Evolutionary conservation across 2,113 vertebrate genomes (phyloP).

Genomic region (Cyrtonyx montezumae): DNA sequence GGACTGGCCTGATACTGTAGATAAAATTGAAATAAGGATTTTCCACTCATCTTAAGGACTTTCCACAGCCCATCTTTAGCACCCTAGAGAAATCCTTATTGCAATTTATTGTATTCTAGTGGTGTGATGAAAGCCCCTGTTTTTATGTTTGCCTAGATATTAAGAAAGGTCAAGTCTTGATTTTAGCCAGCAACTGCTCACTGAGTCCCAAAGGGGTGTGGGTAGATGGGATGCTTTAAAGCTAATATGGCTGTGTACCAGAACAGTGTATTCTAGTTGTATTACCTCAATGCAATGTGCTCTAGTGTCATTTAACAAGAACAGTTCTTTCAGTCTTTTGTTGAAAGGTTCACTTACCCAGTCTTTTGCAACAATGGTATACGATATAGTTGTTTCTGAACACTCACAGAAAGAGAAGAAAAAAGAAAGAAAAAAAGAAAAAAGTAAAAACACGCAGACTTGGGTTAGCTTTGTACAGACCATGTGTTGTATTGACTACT

Average conservation of each 20-base stretch:
- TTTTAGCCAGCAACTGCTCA: neutral
- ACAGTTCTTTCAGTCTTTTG: neutral
- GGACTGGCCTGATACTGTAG: neutral
- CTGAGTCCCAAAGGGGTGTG: neutral
- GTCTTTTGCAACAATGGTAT: neutral
- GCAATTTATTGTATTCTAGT: neutral
- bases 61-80: neutral
- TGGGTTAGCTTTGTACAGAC: neutral
- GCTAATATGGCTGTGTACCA: neutral
- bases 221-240: neutral
- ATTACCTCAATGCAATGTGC: neutral
- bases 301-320: neutral
- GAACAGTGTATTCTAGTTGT: neutral
- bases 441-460: neutral
- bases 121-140: neutral
- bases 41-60: neutral
- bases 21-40: neutral
- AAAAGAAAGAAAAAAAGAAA: neutral
- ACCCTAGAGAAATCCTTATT: neutral
- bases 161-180: neutral
- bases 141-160: neutral
- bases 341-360: neutral
- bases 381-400: neutral
- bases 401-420: neutral
- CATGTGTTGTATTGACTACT: neutral